phyloP scores from a whole-genome alignment of 2,888 invertebrate genomes.

The Pristionchus exspectatus region DNA sequence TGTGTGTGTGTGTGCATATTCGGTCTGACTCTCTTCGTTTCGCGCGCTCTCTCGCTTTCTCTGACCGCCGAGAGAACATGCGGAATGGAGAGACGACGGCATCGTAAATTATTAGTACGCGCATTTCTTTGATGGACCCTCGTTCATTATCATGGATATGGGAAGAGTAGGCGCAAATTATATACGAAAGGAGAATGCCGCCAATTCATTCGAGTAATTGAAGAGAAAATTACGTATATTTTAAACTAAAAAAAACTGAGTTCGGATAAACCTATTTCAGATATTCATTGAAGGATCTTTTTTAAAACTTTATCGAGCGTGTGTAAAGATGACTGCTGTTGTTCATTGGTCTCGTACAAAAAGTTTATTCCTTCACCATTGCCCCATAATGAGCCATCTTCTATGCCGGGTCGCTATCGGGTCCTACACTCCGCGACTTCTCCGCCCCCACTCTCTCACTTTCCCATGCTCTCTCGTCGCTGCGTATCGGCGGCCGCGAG shows the following conservation, averaged over 20 bases:
- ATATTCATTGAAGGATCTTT: too few relatives aligned
- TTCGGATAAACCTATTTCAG: too few relatives aligned
- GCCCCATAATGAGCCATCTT: constrained; percentile 19
- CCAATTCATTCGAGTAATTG: too few relatives aligned
- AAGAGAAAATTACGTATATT: too few relatives aligned
- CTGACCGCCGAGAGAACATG: background rate
- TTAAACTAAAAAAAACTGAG: too few relatives aligned
- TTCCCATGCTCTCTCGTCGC: constrained; percentile 33
- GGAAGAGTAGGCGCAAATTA: too few relatives aligned
- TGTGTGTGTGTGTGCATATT: background rate
- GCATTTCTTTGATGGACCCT: background rate
- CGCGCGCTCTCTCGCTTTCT: background rate
- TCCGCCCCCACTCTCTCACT: constrained; percentile 29
- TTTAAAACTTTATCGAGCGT: background rate
- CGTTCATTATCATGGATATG: too few relatives aligned
- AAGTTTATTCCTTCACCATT: background rate
- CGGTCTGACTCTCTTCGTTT: background rate
- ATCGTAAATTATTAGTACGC: background rate
- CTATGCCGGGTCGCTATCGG: constrained; percentile 26
- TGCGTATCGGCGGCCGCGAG: constrained; percentile 38
- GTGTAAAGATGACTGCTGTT: background rate
- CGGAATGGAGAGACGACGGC: background rate
- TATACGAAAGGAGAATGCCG: too few relatives aligned
- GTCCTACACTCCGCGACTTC: background rate
- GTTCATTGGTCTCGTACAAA: background rate